phyloP scores from a whole-genome alignment of 2,888 invertebrate genomes.

The Beris morrisii region DNA sequence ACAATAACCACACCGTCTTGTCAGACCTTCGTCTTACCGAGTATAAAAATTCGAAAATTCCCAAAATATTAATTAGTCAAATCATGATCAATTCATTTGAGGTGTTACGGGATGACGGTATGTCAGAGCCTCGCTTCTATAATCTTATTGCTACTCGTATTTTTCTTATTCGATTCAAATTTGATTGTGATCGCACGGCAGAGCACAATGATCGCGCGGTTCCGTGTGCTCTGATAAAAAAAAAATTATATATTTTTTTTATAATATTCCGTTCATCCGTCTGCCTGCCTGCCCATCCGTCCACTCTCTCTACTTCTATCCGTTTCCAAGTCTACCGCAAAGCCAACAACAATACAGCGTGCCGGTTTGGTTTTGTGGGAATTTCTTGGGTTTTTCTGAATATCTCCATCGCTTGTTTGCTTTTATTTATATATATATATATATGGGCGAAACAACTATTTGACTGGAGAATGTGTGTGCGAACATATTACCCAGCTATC shows the following conservation, averaged over 20 bases:
- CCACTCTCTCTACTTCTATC: not conserved
- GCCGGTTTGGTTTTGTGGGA: slow-evolving; percentile 51
- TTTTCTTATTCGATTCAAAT: too few relatives aligned
- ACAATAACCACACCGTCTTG: too few relatives aligned
- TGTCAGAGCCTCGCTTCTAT: too few relatives aligned
- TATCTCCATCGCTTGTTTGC: slow-evolving; percentile 38
- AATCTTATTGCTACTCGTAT: too few relatives aligned
- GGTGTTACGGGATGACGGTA: too few relatives aligned
- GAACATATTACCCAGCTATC: not conserved
- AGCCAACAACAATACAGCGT: too few relatives aligned
- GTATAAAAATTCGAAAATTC: not conserved
- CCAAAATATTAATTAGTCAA: slow-evolving; percentile 7
- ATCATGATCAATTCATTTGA: not conserved
- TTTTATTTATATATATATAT: slow-evolving; percentile 5
- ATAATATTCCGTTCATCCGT: not conserved
- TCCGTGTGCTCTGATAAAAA: too few relatives aligned
- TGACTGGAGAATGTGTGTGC: not conserved
- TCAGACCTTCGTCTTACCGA: too few relatives aligned
- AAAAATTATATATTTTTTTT: slow-evolving; percentile 8
- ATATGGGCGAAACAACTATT: not conserved
- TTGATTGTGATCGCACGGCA: not conserved
- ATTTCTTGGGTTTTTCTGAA: slow-evolving; percentile 57
- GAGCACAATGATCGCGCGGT: not conserved
- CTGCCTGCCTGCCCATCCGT: not conserved
- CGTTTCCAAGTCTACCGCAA: too few relatives aligned